Base-by-base conservation (phyloP, 1,140 invertebrate genomes). In the Drosophila equinoxialis region DNA sequence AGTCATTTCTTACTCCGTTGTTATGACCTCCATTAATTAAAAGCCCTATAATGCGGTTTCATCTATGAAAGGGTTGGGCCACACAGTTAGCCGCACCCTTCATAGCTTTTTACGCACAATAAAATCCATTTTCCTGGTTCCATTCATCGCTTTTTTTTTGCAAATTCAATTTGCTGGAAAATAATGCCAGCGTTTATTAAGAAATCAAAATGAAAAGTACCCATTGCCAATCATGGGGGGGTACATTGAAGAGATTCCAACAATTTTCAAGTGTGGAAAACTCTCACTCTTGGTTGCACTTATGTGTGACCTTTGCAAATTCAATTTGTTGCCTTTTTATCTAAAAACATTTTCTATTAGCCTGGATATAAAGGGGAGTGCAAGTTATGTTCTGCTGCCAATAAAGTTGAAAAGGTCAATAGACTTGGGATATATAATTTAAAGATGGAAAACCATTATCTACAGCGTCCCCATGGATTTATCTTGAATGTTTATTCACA, bases 321-420 rank as follows among this genome's bases (percentile, higher is more conserved):
- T 90, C 68, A 90, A 90, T 90, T 90, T 90, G 73, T 86, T 86
- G 72, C 81, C 85, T 90, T 90, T 90, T 86, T 90, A 90, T 90
- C 87, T 82, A 82, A 61, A 77, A 90, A 77, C 73, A 90, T 90
- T 89, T 90, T 80, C 79, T 82, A 90, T 90, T 90, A 90, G 73
- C 59, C 70, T 26, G 30, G 7, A 13, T 11, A 42, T n/a, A 23
- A 54, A 30, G 17, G 55, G 39, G 54, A 41, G 8, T 45, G 61
- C 6, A 6, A 30, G 30, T 30, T 6, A 30, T 30, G 30, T 30
- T 30, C 54, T 37, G 55, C 26, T 30, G 26, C 20, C 17, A 37
- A 1, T 23, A 30, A 20, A 14, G 35, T 30, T 58, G 8, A 33
- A 14, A 45, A 68, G 77, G 62, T 66, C 68, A 68, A 74, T 41